These are phyloP conservation scores for Phortica variegata DNA, from an alignment of 1,140 invertebrate species.

Conservation along the genomic window DNA sequence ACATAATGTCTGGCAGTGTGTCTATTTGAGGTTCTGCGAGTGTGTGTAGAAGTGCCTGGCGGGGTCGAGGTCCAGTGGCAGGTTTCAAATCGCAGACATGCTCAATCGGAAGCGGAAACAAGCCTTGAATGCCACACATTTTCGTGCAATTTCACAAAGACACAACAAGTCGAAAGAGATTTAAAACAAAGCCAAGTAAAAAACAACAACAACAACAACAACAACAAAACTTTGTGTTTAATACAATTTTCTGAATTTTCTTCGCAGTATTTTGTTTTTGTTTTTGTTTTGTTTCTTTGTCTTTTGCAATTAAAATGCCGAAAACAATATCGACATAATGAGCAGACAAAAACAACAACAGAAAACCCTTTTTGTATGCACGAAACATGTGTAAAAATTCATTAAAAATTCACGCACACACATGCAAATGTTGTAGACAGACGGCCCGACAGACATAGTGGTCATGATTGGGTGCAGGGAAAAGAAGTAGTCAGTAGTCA, in stretches of 20 bases:
- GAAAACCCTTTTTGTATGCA: conserved; percentile 34
- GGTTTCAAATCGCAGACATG: too few relatives aligned
- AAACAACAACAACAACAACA: background rate
- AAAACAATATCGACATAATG: conserved; percentile 43
- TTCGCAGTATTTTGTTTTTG: conserved; percentile 1
- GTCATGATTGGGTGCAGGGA: too few relatives aligned
- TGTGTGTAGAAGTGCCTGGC: too few relatives aligned
- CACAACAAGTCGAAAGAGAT: too few relatives aligned
- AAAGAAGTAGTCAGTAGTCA: too few relatives aligned
- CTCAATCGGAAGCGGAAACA: conserved; percentile 20
- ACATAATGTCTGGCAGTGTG: too few relatives aligned
- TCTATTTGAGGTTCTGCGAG: too few relatives aligned
- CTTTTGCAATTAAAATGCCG: conserved; percentile 28
- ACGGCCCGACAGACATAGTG: too few relatives aligned
- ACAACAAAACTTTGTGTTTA: background rate
- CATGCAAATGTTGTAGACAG: background rate
- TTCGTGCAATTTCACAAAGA: too few relatives aligned
- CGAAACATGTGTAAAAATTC: conserved; percentile 41
- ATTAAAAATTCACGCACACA: conserved; percentile 30
- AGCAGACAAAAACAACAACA: conserved; percentile 41
- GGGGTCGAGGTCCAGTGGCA: too few relatives aligned
- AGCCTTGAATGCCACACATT: too few relatives aligned
- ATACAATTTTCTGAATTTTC: background rate
- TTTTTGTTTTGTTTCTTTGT: conserved; percentile 4
- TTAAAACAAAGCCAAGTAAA: background rate